Conservation (phyloP, 2,797 vertebrate species). For the Saguinus oedipus region DNA sequence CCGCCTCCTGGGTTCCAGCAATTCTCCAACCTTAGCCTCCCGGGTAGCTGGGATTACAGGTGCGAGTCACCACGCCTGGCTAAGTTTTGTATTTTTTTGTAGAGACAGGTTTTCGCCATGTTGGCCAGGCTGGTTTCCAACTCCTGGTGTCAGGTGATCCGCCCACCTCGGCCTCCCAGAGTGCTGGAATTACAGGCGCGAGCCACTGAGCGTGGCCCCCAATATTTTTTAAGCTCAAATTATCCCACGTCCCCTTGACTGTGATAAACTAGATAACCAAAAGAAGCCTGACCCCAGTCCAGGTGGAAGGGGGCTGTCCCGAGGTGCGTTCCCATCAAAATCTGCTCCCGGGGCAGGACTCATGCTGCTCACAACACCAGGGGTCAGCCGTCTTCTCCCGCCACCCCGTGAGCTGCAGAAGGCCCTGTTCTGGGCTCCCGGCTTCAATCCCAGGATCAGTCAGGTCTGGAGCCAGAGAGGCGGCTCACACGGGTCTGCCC, state of each 20-base stretch:
- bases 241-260: background rate
- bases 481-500: constrained; percentile 85
- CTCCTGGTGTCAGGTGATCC: too few species aligned
- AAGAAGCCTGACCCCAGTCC: background rate
- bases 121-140: too few species aligned
- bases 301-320: background rate
- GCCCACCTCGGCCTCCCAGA: too few species aligned
- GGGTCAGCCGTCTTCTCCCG: background rate
- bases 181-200: too few species aligned
- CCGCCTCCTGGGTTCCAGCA: too few species aligned
- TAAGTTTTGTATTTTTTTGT: too few species aligned
- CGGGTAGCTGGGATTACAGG: too few species aligned
- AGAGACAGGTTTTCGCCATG: too few species aligned
- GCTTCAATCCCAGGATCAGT: fast-evolving
- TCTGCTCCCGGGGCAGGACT: background rate
- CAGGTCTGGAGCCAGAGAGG: fast-evolving
- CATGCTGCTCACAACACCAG: fast-evolving
- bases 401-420: background rate
- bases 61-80: too few species aligned
- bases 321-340: background rate
- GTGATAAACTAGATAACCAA: background rate
- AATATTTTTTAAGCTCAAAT: background rate
- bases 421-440: background rate
- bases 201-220: too few species aligned
- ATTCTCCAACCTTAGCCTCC: too few species aligned